These are phyloP conservation scores for Sula dactylatra DNA, from an alignment of 2,113 vertebrate genomes.

Conservation along the genomic window DNA sequence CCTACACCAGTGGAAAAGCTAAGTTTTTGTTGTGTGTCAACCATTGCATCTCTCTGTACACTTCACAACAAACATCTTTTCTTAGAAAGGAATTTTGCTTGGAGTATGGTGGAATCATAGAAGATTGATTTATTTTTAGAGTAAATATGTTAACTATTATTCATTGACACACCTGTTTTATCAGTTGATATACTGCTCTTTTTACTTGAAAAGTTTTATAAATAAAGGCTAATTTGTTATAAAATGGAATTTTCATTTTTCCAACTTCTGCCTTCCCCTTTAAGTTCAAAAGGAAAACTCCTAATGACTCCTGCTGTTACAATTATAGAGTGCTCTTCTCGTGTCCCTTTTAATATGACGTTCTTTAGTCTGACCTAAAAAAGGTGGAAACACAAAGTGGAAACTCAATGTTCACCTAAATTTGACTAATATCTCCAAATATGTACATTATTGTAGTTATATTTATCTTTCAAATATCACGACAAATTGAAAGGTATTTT, in stretches of 20 bases:
- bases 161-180: not conserved
- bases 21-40: not conserved
- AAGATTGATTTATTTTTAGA: constrained; percentile 30
- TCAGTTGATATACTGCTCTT: constrained; percentile 24
- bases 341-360: not conserved
- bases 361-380: not conserved
- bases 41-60: not conserved
- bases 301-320: not conserved
- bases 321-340: not conserved
- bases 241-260: constrained; percentile 17
- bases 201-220: constrained; percentile 61
- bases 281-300: not conserved
- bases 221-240: constrained; percentile 43
- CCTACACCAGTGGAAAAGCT: not conserved
- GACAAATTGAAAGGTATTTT: constrained; percentile 66
- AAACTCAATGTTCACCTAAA: constrained; percentile 53
- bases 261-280: constrained; percentile 12
- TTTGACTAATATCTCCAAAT: constrained; percentile 72
- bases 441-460: constrained; percentile 72
- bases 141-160: not conserved
- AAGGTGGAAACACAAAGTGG: not conserved
- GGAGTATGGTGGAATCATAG: not conserved
- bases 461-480: constrained; percentile 72
- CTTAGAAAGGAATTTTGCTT: not conserved
- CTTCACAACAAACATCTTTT: not conserved